These are phyloP conservation scores for Saccostrea cuccullata DNA, from an alignment of 1,140 invertebrate genomes.

Conservation along the genomic window DNA sequence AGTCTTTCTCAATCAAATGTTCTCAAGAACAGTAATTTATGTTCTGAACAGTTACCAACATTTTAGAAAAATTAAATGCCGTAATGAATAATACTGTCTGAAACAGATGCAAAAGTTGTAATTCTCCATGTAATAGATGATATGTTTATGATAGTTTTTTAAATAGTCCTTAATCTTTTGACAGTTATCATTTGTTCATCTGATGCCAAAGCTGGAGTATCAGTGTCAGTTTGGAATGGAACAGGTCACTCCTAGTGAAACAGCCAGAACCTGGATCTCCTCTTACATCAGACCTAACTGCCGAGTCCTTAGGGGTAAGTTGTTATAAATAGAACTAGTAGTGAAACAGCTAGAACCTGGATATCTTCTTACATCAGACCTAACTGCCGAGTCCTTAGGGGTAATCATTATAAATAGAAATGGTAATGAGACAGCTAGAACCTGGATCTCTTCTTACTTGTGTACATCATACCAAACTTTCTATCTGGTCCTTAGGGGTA, in stretches of 20 bases:
- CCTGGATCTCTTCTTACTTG: slow-evolving; percentile 63
- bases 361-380: slow-evolving; percentile 61
- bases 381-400: slow-evolving; percentile 63
- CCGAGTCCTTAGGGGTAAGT: slow-evolving; percentile 65
- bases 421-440: slow-evolving; percentile 24
- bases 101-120: not conserved
- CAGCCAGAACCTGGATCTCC: slow-evolving; percentile 59
- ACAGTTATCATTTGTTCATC: slow-evolving; percentile 58
- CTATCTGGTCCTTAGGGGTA: slow-evolving; percentile 68
- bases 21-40: too few species aligned
- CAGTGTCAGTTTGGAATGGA: slow-evolving; percentile 65
- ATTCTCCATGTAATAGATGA: not conserved
- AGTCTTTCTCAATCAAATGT: too few species aligned
- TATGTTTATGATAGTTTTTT: not conserved
- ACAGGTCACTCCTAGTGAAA: slow-evolving; percentile 62
- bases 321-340: slow-evolving; percentile 50
- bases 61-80: too few species aligned
- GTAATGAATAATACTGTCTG: too few species aligned
- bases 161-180: not conserved
- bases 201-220: slow-evolving; percentile 68
- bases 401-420: slow-evolving; percentile 44
- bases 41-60: too few species aligned
- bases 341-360: slow-evolving; percentile 60
- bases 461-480: slow-evolving; percentile 56
- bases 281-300: slow-evolving; percentile 64